A percentile compares a stretch with the other conserved stretches of the same genome.
Conservation (phyloP, 2,888 invertebrate species). For the Bombylius discolor region DNA sequence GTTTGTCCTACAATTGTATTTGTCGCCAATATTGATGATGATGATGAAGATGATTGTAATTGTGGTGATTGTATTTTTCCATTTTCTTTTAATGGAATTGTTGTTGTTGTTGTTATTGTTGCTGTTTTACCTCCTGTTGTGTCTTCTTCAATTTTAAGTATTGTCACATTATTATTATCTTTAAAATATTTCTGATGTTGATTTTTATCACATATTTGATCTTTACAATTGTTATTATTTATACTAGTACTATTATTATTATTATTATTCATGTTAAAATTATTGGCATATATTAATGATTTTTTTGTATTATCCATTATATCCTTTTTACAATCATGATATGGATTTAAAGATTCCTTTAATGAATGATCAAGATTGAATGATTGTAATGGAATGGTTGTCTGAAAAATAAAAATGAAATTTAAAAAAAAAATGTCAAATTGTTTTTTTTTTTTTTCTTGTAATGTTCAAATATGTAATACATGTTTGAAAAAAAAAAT, state of each 20-base stretch:
- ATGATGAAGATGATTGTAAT: no score
- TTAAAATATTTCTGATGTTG: not conserved
- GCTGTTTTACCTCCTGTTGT: constrained; percentile 12
- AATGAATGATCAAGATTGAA: constrained; percentile 34
- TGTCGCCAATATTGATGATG: no score
- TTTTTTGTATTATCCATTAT: constrained; percentile 5
- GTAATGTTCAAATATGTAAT: no score
- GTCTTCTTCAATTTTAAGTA: constrained; percentile 16
- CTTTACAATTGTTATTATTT: not conserved
- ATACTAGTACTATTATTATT: not conserved
- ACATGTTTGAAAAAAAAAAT: no score
- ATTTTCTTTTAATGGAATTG: no score
- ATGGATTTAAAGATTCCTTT: constrained; percentile 15
- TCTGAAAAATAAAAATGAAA: constrained; percentile 20
- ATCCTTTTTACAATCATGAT: constrained; percentile 1
- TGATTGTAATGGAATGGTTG: constrained; percentile 37
- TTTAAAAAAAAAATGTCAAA: not conserved
- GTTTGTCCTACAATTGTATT: no score
- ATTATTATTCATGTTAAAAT: constrained; percentile 4
- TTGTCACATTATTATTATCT: constrained; percentile 3
- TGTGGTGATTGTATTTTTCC: no score
- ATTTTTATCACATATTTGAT: not conserved
- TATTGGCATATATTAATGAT: not conserved
- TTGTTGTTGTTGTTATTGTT: not conserved
- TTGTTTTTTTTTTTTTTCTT: no score